Base-by-base conservation (phyloP, 2,888 invertebrate genomes). In the Ceriagrion tenellum region DNA sequence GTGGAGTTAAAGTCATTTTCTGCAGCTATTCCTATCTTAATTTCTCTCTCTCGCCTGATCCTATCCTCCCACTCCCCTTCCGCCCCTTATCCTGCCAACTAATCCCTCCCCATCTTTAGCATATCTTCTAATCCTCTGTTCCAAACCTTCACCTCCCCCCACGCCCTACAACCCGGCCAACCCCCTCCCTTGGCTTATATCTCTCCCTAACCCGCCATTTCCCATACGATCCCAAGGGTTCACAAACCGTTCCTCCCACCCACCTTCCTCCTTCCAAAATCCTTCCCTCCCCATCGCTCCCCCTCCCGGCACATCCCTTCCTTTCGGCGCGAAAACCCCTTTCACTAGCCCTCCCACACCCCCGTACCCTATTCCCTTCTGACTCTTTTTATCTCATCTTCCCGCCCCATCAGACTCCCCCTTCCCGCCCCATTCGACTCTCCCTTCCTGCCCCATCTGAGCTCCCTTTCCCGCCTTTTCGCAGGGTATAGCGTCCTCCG, bases 321-420 rank as follows among this genome's bases (percentile, higher is more conserved):
- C 69, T 69, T 69, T 69, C 69, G 69, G 69, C 69, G 69, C 69
- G 69, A 69, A 69, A 40, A 88, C 88, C 88, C 81, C 88, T 40
- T 47, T 47, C 88, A 88, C 88, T 47, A 23, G 40, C 23, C 88
- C 47, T 47, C 35, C 88, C 88, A 88, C 35, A 10, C 88, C 40
- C 88, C 40, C 88, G 88, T 26, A 20, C 88, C 20, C 18, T 88
- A 40, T 88, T 59, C 56, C n/a, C 90, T 35, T 90, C 35, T 90
- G 56, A 59, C 90, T 90, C 55, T 90, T 59, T 90, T 90, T 59
- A 90, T 90, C n/a, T 55, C 90, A 59, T 90, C 55, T 90, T 90
- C 55, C 90, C 90, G 56, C 26, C 23, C 55, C 56, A 88, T 47
- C 40, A 47, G 69, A 69, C 88, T 47, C 88, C 88, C 47, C 47